Base-by-base conservation (phyloP, 30 jellyfish, hydroid and myxozoan genomes). In the Aurelia coerulea region DNA sequence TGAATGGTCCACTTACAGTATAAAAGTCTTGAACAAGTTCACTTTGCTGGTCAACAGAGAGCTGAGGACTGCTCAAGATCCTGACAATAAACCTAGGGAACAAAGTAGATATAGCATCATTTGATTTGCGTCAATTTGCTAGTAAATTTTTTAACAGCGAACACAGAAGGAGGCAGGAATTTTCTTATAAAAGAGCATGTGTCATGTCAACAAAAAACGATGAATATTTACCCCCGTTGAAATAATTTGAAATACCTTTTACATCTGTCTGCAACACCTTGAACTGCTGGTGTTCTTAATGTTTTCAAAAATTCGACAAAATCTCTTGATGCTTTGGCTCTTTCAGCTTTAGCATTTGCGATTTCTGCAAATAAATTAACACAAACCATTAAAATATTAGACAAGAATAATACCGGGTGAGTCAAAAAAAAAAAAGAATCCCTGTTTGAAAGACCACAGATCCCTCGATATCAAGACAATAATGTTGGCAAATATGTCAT, bases 1-100 rank as follows among this genome's bases (percentile, higher is more conserved):
- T 46, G 14, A 46, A 46, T 46, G 0, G 56, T 46, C 56, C 15
- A 46, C 99, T 51, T 86, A 94, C 99, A 50, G 67, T 87, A 80
- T 94, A 94, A 73, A 94, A 94, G 62, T 94, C 97, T 79, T 94
- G 99, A 33, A 94, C 99, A 29, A 94, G 83, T 71, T 89, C 97
- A 80, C 97, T 89, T 29, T 87, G 97, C 56, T 88, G 90, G 17
- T 89, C 96, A 14, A 94, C 97, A 4, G 99, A 50, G 58, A 89
- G 58, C 46, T 78, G 86, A 0, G 86, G 91, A 64, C 89, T 94
- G 59, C 88, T 96, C 56, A 94, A 54, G 56, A 94, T 84, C 49
- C 84, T 71, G 50, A 88, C 87, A 18, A 94, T 90, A 70, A 94
- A 94, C 79, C 99, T 94, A 71, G 32, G 74, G 58, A 18, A 66